Percentiles rank a stretch among this genome's conserved stretches.
Evolutionary conservation across 2,113 vertebrate genomes (phyloP).

Genomic region (Gymnorhina tibicen): DNA sequence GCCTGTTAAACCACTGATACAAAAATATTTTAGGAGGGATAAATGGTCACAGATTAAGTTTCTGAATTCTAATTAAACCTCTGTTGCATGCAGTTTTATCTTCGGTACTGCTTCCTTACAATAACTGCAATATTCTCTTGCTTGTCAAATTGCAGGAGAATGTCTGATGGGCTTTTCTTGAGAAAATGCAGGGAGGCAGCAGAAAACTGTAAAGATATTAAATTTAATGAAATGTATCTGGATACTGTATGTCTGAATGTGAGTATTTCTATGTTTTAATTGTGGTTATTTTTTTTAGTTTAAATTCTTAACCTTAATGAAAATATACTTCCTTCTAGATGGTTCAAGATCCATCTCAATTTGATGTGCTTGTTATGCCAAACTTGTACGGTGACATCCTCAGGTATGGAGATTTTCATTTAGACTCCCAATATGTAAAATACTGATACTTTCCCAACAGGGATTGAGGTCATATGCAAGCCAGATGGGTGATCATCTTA

Average conservation of each 20-base stretch:
- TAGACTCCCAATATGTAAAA: background rate
- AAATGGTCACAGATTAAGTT: background rate
- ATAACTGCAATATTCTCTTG: background rate
- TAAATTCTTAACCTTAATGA: background rate
- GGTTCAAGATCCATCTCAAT: slow-evolving; percentile 94
- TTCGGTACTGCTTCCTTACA: background rate
- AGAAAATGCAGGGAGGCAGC: slow-evolving; percentile 93
- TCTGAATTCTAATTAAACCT: background rate
- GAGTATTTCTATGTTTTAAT: slow-evolving; percentile 49
- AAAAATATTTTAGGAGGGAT: background rate
- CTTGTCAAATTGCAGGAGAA: slow-evolving; percentile 80
- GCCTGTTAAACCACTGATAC: background rate
- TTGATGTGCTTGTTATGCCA: slow-evolving; percentile 97
- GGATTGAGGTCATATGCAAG: background rate
- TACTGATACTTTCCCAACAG: background rate
- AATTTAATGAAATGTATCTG: slow-evolving; percentile 97
- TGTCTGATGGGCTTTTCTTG: slow-evolving; percentile 96
- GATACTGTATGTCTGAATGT: slow-evolving; percentile 97
- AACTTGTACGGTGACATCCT: slow-evolving; percentile 96
- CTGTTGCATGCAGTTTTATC: background rate
- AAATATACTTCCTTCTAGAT: slow-evolving; percentile 75
- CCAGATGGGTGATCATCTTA: background rate
- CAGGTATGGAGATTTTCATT: slow-evolving; percentile 74
- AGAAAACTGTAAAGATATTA: slow-evolving; percentile 93
- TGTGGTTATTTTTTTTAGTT: background rate